Conservation (phyloP, 2,113 vertebrate genomes). For the Mola mola region DNA sequence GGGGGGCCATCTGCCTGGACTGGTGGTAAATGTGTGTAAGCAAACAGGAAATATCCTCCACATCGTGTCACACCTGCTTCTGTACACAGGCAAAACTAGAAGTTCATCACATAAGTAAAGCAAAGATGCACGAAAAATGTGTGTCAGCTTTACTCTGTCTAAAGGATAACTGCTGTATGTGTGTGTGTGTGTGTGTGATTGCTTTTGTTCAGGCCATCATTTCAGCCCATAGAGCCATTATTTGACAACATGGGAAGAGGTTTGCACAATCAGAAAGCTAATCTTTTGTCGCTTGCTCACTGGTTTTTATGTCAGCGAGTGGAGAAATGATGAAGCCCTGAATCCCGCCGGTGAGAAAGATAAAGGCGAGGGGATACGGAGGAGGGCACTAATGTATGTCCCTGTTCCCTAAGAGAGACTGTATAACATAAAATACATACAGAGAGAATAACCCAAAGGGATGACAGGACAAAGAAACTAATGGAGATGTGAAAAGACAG, state of each 20-base stretch:
- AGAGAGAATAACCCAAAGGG: constrained; percentile 39
- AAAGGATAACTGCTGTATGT: neutral
- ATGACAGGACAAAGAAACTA: constrained; percentile 58
- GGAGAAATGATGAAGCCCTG: constrained; percentile 13
- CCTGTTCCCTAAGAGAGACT: constrained; percentile 42
- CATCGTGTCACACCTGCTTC: too few species aligned
- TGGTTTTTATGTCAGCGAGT: constrained; percentile 1
- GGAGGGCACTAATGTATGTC: constrained; percentile 51
- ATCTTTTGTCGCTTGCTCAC: constrained; percentile 7
- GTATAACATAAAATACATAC: constrained; percentile 23
- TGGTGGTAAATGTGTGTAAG: too few species aligned
- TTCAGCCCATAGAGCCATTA: neutral
- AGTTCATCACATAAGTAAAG: too few species aligned
- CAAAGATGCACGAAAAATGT: too few species aligned
- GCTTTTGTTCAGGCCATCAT: constrained; percentile 25
- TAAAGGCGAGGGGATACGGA: constrained; percentile 29
- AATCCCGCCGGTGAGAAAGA: constrained; percentile 39
- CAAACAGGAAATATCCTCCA: too few species aligned
- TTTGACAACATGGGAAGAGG: constrained; percentile 4
- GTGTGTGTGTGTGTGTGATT: constrained; percentile 28
- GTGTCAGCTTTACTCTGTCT: constrained; percentile 37
- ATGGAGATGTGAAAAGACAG: constrained; percentile 73
- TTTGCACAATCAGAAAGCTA: constrained; percentile 5
- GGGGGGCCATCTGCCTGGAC: too few species aligned
- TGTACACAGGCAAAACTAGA: too few species aligned